Percentiles rank a stretch among this genome's conserved stretches.
These are phyloP conservation scores for Lipophrys pholis DNA, from an alignment of 2,113 vertebrate genomes.

Conservation along the genomic window DNA sequence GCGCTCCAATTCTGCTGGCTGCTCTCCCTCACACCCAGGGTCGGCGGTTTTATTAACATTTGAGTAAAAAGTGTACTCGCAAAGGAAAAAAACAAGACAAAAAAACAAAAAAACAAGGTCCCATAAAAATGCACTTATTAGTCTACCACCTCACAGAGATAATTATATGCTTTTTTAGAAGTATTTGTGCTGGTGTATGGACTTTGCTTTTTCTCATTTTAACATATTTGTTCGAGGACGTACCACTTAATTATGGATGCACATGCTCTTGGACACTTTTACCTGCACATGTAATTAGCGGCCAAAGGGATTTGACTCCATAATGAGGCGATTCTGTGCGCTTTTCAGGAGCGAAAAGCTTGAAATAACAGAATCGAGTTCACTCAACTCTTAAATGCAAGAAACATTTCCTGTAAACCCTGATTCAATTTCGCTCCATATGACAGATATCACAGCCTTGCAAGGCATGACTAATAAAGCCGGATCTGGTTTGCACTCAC, in stretches of 20 bases:
- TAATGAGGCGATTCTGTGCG: constrained; percentile 16
- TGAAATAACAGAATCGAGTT: constrained; percentile 22
- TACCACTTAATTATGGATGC: too few species aligned
- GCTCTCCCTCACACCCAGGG: constrained; percentile 10
- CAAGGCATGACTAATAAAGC: constrained; percentile 43
- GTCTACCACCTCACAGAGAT: too few species aligned
- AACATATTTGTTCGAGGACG: too few species aligned
- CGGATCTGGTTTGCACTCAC: neutral
- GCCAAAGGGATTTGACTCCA: neutral
- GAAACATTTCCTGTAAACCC: constrained; percentile 32
- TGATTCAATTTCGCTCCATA: constrained; percentile 30
- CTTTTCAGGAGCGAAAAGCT: constrained; percentile 30
- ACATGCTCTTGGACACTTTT: neutral
- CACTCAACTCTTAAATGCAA: constrained; percentile 28
- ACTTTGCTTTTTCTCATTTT: too few species aligned
- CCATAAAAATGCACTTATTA: too few species aligned
- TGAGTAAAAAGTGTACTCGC: constrained; percentile 24
- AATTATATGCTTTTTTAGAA: too few species aligned
- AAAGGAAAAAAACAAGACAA: too few species aligned
- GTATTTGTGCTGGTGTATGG: too few species aligned
- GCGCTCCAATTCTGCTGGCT: constrained; percentile 39
- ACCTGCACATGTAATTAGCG: constrained; percentile 8
- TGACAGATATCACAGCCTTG: constrained; percentile 11
- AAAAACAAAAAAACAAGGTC: too few species aligned
- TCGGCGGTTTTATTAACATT: constrained; percentile 21